Percentiles rank a stretch among this genome's conserved stretches.
Evolutionary conservation across 30 jellyfish, hydroid and myxozoan species (phyloP).

Genomic region (Aurelia sp.): DNA sequence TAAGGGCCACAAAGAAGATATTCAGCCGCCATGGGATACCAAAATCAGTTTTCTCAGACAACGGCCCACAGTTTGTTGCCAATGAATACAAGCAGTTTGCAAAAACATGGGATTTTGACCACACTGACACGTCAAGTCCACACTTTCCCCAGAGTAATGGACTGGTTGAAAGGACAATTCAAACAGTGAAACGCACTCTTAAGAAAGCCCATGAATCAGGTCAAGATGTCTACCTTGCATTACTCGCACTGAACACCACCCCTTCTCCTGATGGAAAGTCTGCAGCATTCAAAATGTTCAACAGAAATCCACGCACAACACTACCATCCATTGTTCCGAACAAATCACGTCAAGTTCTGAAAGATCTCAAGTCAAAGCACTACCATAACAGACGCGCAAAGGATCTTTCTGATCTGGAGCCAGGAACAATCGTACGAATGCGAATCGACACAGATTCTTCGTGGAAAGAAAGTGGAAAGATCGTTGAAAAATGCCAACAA

Average conservation of each 20-base stretch:
- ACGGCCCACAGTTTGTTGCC: constrained; percentile 63
- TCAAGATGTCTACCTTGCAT: constrained; percentile 54
- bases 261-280: constrained; percentile 53
- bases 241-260: constrained; percentile 56
- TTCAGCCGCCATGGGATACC: constrained; percentile 33
- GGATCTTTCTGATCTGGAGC: constrained; percentile 49
- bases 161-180: constrained; percentile 70
- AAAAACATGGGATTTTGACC: constrained; percentile 70
- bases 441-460: constrained; percentile 43
- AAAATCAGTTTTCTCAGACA: constrained; percentile 51
- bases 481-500: constrained; percentile 46
- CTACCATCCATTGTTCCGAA: constrained; percentile 57
- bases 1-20: no score
- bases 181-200: constrained; percentile 82
- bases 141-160: constrained; percentile 72
- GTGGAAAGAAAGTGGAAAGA: constrained; percentile 62
- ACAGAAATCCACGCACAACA: constrained; percentile 59
- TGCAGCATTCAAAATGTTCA: constrained; percentile 46
- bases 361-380: constrained; percentile 43
- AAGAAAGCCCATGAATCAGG: constrained; percentile 68
- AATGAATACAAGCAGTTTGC: constrained; percentile 43
- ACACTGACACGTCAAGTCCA: constrained; percentile 52
- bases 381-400: constrained; percentile 53
- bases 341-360: constrained; percentile 29
- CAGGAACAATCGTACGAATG: constrained; percentile 44